Evolutionary conservation across 1,140 invertebrate genomes (phyloP).

Genomic region (Melipona quadrifasciata): DNA sequence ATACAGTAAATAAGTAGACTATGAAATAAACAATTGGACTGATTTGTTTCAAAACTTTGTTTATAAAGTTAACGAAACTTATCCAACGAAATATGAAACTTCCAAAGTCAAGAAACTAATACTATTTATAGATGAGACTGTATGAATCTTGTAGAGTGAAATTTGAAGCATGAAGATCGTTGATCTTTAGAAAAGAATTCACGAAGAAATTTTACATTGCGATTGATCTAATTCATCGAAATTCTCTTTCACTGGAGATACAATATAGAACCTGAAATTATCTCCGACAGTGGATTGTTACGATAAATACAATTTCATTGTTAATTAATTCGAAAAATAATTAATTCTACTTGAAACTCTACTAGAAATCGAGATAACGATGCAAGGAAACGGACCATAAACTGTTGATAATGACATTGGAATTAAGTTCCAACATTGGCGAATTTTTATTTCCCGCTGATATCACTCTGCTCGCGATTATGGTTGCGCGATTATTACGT

Average conservation of each 20-base stretch:
- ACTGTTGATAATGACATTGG: background rate
- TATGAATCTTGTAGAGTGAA: background rate
- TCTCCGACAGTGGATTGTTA: background rate
- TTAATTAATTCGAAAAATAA: background rate
- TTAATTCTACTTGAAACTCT: conserved; percentile 4
- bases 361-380: background rate
- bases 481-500: background rate
- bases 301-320: background rate
- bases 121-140: no score
- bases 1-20: no score
- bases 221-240: background rate
- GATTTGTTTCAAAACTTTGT: no score
- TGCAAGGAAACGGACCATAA: background rate
- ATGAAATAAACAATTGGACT: no score
- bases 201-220: background rate
- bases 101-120: no score
- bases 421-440: background rate
- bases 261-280: background rate
- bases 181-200: background rate
- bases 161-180: background rate
- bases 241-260: no score
- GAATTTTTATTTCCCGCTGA: background rate
- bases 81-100: no score
- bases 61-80: no score
- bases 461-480: background rate